Conservation (phyloP, 2,113 vertebrate species). For the Hemicordylus capensis region DNA sequence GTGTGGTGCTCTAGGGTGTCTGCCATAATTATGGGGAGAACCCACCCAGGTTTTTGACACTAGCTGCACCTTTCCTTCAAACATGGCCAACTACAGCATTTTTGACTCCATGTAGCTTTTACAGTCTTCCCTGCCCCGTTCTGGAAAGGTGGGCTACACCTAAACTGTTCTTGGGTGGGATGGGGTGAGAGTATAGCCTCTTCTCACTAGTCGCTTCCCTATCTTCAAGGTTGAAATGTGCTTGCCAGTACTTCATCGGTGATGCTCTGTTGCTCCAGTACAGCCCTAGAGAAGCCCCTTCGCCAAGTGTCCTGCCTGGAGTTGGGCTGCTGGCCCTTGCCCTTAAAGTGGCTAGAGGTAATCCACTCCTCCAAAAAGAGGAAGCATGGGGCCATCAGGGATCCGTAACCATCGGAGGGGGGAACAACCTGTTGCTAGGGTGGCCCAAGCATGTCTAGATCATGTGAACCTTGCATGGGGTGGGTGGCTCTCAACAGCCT, state of each 20-base stretch:
- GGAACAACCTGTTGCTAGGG: not conserved
- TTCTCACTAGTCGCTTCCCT: not conserved
- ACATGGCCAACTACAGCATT: no score
- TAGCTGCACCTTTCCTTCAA: not conserved
- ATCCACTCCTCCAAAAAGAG: not conserved
- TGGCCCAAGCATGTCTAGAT: not conserved
- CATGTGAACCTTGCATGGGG: not conserved
- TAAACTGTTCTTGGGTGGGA: no score
- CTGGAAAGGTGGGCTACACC: not conserved
- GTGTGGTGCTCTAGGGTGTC: not conserved
- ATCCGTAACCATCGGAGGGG: no score
- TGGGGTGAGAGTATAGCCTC: no score
- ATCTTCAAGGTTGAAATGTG: slow-evolving; percentile 51
- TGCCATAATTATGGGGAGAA: not conserved
- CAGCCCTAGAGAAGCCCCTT: slow-evolving; percentile 19
- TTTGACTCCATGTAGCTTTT: not conserved
- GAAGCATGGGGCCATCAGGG: no score
- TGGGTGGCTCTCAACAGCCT: not conserved
- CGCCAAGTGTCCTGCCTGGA: slow-evolving; percentile 39
- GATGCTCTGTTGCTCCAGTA: slow-evolving; percentile 31
- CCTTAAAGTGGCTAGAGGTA: slow-evolving; percentile 71
- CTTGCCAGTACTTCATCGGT: slow-evolving; percentile 50
- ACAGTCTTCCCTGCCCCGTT: no score
- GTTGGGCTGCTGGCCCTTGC: slow-evolving; percentile 53
- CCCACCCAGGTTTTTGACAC: not conserved